Percentiles rank a stretch among this genome's conserved stretches.
phyloP scores from a whole-genome alignment of 2,797 vertebrate species.

The Neosalanx taihuensis region DNA sequence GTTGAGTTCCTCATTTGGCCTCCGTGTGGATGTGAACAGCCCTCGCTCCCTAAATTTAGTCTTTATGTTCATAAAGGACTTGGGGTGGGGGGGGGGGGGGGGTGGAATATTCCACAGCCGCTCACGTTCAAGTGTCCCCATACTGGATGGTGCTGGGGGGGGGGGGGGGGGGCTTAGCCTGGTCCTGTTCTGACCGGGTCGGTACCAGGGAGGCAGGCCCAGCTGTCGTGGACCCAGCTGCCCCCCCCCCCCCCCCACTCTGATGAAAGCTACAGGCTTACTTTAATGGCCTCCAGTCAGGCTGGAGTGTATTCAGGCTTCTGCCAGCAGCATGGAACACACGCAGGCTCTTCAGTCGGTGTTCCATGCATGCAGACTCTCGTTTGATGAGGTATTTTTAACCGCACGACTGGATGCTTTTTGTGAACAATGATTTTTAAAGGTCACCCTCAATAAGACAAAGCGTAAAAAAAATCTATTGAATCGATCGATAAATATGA shows the following conservation, averaged over 20 bases:
- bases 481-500: too few species aligned
- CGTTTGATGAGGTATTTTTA: too few species aligned
- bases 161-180: not conserved
- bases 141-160: constrained; percentile 4
- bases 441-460: not conserved
- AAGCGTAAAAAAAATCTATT: too few species aligned
- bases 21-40: constrained; percentile 25
- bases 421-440: too few species aligned
- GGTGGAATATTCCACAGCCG: constrained; percentile 43
- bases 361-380: too few species aligned
- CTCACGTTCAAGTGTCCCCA: constrained; percentile 3
- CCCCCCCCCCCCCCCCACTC: too few species aligned
- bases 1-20: constrained; percentile 41
- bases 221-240: constrained; percentile 7
- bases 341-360: too few species aligned
- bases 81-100: not conserved
- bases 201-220: not conserved
- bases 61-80: constrained; percentile 20
- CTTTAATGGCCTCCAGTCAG: not conserved
- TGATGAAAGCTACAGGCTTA: not conserved
- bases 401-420: too few species aligned
- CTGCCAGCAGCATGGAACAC: too few species aligned
- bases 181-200: not conserved
- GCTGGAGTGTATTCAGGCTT: not conserved
- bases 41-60: constrained; percentile 18